phyloP scores from a whole-genome alignment of 2,113 vertebrate species.

The Dicaeum eximium region DNA sequence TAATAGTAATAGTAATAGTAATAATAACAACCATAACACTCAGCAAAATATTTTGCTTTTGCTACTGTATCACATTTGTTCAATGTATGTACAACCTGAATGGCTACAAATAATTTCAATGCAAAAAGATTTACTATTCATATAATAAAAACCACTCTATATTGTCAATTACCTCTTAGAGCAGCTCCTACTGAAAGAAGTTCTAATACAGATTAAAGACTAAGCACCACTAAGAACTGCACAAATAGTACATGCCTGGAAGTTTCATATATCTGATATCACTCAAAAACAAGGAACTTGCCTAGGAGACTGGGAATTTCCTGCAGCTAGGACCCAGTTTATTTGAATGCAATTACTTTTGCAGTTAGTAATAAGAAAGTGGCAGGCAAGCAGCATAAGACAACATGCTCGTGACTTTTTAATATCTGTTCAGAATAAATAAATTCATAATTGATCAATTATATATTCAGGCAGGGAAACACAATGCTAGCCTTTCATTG shows the following conservation, averaged over 20 bases:
- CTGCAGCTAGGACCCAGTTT: neutral
- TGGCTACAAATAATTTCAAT: constrained; percentile 40
- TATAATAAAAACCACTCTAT: neutral
- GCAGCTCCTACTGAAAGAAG: constrained; percentile 3
- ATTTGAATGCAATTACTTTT: neutral
- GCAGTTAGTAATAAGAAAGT: neutral
- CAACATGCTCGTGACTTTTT: constrained; percentile 1
- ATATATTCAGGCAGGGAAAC: constrained; percentile 1
- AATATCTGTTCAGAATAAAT: neutral
- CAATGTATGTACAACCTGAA: neutral
- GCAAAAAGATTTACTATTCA: neutral
- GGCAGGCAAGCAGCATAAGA: neutral
- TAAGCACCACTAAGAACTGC: neutral
- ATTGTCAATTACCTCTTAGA: neutral
- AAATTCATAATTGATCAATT: constrained; percentile 22
- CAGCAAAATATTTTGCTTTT: constrained; percentile 1
- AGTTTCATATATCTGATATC: neutral
- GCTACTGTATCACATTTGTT: neutral
- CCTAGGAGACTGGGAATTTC: neutral
- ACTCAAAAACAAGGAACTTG: constrained; percentile 8
- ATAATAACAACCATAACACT: neutral
- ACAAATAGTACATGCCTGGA: neutral
- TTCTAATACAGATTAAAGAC: neutral
- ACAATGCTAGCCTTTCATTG: constrained; percentile 29
- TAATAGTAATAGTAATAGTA: neutral